Base-by-base conservation (phyloP, 2,888 invertebrate species). In the Dyspetes luteomarginatus region DNA sequence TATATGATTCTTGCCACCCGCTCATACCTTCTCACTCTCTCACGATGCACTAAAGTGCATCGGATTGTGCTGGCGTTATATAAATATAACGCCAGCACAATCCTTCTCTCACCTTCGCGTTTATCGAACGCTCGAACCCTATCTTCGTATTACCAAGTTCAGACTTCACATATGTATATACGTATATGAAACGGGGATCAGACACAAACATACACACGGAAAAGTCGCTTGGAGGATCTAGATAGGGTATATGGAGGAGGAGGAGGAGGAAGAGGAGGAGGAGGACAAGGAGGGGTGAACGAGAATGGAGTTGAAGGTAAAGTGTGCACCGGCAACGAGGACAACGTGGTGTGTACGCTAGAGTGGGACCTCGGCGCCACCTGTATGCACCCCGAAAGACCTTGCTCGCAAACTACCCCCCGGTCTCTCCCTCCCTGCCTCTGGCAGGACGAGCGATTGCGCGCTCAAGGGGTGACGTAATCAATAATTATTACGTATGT, bases 401-500 rank as follows among this genome's bases (percentile, higher is more conserved):
- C 81, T 81, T 81, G 80, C 80, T 48, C 60, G 22, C 26, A 9
- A 62, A 19, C 50, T 4, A 52, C 62, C 36, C 5, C 17, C 48
- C 17, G 7, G 17, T 15, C 48, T 48, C 4, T 5, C 4, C 15
- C n/a, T n/a, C n/a, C 55, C 45, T 26, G 36, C 24, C 55, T 9
- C 73, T 52, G 56, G 36, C 68, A 22, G 55, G 28, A 62, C 30
- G 68, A 56, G 68, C 48, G 60, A 60, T 65, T 69, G 68, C 45
- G 68, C 73, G 68, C 68, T 73, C 73, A 68, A 72, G 73, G 81
- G 73, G 76, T 81, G 74, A 75, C 78, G 78, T 75, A 81, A 83
- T 83, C 78, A 83, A 83, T 81, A 83, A 83, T 82, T 76, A 83
- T 83, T 81, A 81, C 82, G 78, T 78, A 81, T 81, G 80, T 52